These are phyloP conservation scores for Ambastaia sidthimunki DNA, from an alignment of 2,797 vertebrate species.

Conservation along the genomic window DNA sequence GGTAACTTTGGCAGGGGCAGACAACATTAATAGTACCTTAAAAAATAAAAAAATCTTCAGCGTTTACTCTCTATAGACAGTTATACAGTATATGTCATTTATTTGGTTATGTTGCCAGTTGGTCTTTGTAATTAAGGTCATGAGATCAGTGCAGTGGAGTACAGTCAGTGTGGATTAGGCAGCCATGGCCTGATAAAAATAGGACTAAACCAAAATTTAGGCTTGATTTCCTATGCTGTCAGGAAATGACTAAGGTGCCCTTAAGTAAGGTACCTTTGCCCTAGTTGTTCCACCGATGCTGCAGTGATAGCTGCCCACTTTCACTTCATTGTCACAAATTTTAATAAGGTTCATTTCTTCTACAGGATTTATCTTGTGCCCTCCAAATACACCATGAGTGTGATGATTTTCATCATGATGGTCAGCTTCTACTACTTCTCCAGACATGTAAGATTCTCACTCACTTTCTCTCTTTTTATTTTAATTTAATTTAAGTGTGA, in stretches of 20 bases:
- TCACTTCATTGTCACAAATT: not conserved
- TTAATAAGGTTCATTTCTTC: conserved; percentile 33
- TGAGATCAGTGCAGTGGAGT: not conserved
- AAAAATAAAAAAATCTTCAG: not conserved
- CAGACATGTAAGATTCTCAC: conserved; percentile 83
- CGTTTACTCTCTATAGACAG: too few relatives aligned
- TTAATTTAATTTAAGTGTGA: too few relatives aligned
- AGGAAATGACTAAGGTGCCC: too few relatives aligned
- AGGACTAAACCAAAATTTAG: too few relatives aligned
- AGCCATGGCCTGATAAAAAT: too few relatives aligned
- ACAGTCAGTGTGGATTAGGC: too few relatives aligned
- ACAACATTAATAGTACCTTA: not conserved
- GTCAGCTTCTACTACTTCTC: conserved; percentile 97
- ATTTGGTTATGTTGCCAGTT: not conserved
- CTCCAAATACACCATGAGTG: conserved; percentile 90
- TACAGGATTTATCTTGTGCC: conserved; percentile 83
- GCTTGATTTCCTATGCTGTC: too few relatives aligned
- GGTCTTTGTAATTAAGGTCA: not conserved
- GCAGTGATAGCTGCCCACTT: too few relatives aligned
- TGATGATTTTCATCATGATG: conserved; percentile 93
- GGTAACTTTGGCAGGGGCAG: not conserved
- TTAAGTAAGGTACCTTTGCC: too few relatives aligned
- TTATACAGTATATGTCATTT: not conserved
- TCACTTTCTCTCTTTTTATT: too few relatives aligned
- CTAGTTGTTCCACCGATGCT: too few relatives aligned